Conservation (phyloP, 2,888 invertebrate genomes). For the Phragmatobia fuliginosa region DNA sequence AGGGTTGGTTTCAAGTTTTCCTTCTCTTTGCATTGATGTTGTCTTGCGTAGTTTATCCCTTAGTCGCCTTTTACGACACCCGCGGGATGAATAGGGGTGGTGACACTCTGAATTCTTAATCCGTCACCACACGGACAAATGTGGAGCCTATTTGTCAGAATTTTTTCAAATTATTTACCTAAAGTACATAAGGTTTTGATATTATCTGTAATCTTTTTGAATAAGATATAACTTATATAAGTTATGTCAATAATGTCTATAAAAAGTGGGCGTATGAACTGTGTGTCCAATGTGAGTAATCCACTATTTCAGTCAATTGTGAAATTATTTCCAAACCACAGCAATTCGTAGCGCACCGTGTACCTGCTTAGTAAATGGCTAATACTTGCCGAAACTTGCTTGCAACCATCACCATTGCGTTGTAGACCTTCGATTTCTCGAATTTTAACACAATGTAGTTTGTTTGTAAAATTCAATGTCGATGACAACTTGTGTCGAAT, state of each 20-base stretch:
- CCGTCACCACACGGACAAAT: too few relatives aligned
- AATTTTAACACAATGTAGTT: conserved; percentile 71
- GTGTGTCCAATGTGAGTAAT: conserved; percentile 70
- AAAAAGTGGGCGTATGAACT: conserved; percentile 55
- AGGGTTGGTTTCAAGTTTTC: too few relatives aligned
- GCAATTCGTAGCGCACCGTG: conserved; percentile 59
- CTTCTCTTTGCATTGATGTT: too few relatives aligned
- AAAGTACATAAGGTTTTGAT: too few relatives aligned
- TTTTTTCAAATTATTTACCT: not conserved
- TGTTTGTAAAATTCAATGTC: conserved; percentile 70
- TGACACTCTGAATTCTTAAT: too few relatives aligned
- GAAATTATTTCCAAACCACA: conserved; percentile 73
- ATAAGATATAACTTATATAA: conserved; percentile 15
- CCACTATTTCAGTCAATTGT: conserved; percentile 74
- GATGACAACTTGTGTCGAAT: conserved; percentile 57
- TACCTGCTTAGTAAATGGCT: conserved; percentile 52
- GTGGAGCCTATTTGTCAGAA: not conserved
- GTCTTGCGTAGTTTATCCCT: too few relatives aligned
- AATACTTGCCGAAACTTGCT: conserved; percentile 63
- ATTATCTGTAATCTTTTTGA: too few relatives aligned
- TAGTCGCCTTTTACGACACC: too few relatives aligned
- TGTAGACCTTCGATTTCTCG: conserved; percentile 76
- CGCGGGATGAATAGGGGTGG: too few relatives aligned
- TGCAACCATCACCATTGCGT: conserved; percentile 66
- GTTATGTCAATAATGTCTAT: conserved; percentile 39